A percentile compares a stretch with the other conserved stretches of the same genome.
Conservation (phyloP, 2,797 vertebrate genomes). For the Remorina albescens region DNA sequence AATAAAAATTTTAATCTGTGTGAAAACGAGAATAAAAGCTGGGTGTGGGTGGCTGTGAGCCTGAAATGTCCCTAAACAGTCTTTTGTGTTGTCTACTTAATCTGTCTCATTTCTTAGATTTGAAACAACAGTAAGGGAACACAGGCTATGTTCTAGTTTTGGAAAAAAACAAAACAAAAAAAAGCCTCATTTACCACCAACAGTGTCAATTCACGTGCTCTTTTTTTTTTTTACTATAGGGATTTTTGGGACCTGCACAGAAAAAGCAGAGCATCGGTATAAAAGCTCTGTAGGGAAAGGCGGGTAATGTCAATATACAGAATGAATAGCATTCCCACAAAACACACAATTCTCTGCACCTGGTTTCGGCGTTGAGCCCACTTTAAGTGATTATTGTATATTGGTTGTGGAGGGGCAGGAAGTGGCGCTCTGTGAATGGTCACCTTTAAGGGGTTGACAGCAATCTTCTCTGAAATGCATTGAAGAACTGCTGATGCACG, state of each 20-base stretch:
- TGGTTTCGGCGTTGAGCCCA: constrained; percentile 43
- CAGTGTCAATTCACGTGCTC: constrained; percentile 2
- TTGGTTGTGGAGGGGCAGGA: constrained; percentile 63
- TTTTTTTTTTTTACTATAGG: constrained; percentile 23
- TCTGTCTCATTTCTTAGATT: background rate
- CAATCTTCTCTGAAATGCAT: constrained; percentile 67
- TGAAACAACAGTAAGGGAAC: constrained; percentile 14
- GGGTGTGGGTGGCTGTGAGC: background rate
- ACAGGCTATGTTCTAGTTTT: background rate
- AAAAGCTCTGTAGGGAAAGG: constrained; percentile 39
- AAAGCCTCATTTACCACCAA: constrained; percentile 8
- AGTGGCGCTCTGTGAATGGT: constrained; percentile 63
- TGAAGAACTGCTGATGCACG: constrained; percentile 32
- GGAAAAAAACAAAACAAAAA: background rate
- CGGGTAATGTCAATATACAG: constrained; percentile 48
- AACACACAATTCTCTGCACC: constrained; percentile 63
- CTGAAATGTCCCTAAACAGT: background rate
- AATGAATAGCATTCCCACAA: constrained; percentile 51
- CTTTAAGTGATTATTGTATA: constrained; percentile 71
- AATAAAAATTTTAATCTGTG: constrained; percentile 11
- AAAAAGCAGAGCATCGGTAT: constrained; percentile 7
- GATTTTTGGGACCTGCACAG: constrained; percentile 7
- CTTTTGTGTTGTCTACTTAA: constrained; percentile 4
- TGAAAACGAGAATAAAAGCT: constrained; percentile 24
- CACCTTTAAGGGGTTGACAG: constrained; percentile 70